Evolutionary conservation across 1,140 invertebrate species (phyloP), one percentile per base, ranked within the genome.

Genomic region (Trigoniulus corallinus): DNA sequence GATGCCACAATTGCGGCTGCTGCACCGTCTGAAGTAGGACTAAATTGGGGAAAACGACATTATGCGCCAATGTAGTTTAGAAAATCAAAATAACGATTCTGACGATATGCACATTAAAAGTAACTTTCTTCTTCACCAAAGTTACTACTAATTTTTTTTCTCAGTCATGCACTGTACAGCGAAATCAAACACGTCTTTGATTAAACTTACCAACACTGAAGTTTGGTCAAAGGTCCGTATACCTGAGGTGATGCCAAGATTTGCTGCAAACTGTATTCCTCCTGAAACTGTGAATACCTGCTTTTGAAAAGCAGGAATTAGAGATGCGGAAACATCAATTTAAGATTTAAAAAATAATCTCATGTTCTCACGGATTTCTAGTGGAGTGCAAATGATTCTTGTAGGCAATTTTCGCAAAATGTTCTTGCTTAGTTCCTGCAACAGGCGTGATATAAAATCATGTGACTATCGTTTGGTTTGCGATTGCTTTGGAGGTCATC

Each of bases 351-450:
- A 44, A 7, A 24, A 18, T 44, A 7, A 10, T 7, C 18, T 20
- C 7, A 44, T 25, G 53, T 48, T 74, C 78, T 72, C 75, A 84
- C 61, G 92, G 92, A 72, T 98, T 98, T 61, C 97, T 95, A 0
- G 78, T 74, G 0, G 93, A 97, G 72, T 98, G 93, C 57, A 88
- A 80, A 67, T 98, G 93, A 69, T 98, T 98, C 65, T 98, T 98
- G 55, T 82, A 83, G 0, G 93, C 94, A 62, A 98, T 93, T 72
- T 97, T 98, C 1, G 91, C 94, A 66, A 98, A 83, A 64, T 97
- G 92, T 47, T 89, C 78, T 21, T 81, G 75, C 56, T 79, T 93
- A 0, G 91, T 93, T 23, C 91, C 70, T 70, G 52, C 45, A 56
- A 55, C 37, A 39, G 48, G 37, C 42, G n/a, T n/a, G n/a, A n/a